Evolutionary conservation across 1,140 invertebrate genomes (phyloP).

Genomic region (Sipha flava): DNA sequence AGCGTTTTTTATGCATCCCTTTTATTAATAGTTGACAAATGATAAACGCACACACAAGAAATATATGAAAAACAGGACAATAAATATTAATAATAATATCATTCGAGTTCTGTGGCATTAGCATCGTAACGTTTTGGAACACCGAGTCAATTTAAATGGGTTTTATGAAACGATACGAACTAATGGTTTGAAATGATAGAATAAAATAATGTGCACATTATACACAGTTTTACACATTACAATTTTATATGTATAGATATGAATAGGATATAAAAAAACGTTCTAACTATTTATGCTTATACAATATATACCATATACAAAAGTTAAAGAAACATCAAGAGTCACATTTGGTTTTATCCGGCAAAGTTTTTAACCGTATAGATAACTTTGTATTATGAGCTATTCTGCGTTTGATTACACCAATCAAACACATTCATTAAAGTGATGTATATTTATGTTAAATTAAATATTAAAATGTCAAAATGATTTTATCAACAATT

Average conservation of each 20-base stretch:
- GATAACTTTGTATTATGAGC: too few relatives aligned
- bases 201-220: background rate
- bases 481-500: too few relatives aligned
- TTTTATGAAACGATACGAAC: constrained; percentile 7
- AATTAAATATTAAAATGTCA: too few relatives aligned
- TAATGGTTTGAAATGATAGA: background rate
- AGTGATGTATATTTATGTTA: too few relatives aligned
- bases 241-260: background rate
- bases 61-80: background rate
- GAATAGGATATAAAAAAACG: background rate
- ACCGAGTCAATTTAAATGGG: constrained; percentile 16
- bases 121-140: background rate
- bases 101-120: background rate
- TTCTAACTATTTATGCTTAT: too few relatives aligned
- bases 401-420: too few relatives aligned
- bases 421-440: too few relatives aligned
- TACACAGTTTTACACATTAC: too few relatives aligned
- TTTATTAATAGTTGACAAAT: background rate
- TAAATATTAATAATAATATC: background rate
- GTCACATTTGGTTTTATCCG: too few relatives aligned
- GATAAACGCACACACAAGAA: background rate
- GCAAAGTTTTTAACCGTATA: too few relatives aligned
- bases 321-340: too few relatives aligned
- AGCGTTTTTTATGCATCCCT: background rate
- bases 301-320: too few relatives aligned